A percentile compares a stretch with the other conserved stretches of the same genome.
Conservation (phyloP, 2,888 invertebrate species). For the Andrena praecox region DNA sequence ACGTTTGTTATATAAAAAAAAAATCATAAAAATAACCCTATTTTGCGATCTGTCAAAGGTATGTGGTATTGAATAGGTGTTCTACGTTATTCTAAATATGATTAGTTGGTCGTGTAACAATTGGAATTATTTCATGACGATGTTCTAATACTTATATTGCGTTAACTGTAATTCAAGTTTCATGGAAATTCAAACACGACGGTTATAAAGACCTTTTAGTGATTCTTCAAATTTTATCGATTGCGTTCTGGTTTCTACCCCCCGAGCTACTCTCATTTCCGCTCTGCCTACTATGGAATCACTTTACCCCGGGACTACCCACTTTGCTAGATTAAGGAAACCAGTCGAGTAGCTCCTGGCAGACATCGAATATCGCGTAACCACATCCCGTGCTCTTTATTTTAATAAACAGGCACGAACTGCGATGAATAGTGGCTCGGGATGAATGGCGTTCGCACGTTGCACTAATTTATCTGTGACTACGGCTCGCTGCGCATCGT, state of each 20-base stretch:
- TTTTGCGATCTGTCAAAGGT: too few relatives aligned
- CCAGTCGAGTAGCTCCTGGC: conserved; percentile 26
- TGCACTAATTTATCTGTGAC: conserved; percentile 18
- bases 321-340: conserved; percentile 53
- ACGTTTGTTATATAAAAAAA: too few relatives aligned
- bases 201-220: background rate
- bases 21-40: too few relatives aligned
- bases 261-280: conserved; percentile 44
- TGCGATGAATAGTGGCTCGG: conserved; percentile 4
- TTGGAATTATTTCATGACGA: background rate
- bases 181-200: background rate
- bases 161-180: background rate
- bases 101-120: too few relatives aligned
- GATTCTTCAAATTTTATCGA: conserved; percentile 9
- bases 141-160: background rate
- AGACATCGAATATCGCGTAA: conserved; percentile 42
- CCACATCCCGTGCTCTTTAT: conserved; percentile 39
- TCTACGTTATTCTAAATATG: too few relatives aligned
- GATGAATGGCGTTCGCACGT: conserved; percentile 16
- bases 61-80: too few relatives aligned
- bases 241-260: conserved; percentile 7
- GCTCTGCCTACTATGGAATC: conserved; percentile 46
- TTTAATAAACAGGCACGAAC: conserved; percentile 35
- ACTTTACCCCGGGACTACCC: conserved; percentile 29
- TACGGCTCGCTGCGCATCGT: background rate